Base-by-base conservation (phyloP, 53 echinoderm and acorn worm species). In the Astropecten irregularis region DNA sequence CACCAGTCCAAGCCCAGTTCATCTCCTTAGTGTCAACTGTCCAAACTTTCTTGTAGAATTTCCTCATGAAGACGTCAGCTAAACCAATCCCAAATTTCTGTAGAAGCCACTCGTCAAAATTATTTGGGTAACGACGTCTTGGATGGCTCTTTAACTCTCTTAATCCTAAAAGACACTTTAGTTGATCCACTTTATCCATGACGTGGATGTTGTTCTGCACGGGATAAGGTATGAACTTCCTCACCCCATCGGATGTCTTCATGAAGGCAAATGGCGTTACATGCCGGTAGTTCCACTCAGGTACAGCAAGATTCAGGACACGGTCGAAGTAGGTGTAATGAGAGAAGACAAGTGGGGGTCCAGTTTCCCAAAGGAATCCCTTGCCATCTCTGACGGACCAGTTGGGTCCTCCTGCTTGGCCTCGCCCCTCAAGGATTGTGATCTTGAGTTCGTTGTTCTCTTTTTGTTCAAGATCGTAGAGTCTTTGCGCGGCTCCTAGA, bases 31-130 rank as follows among this genome's bases (percentile, higher is more conserved):
- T 51, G 13, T 83, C 68, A n/a, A 83, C 27, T 4, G 83, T 83
- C 67, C 67, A 83, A 13, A 83, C n/a, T n/a, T n/a, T n/a, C n/a
- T n/a, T n/a, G n/a, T n/a, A n/a, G n/a, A n/a, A n/a, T n/a, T n/a
- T n/a, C n/a, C n/a, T n/a, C n/a, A n/a, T n/a, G n/a, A n/a, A n/a
- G n/a, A n/a, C n/a, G n/a, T n/a, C n/a, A n/a, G n/a, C n/a, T n/a
- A n/a, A n/a, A n/a, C n/a, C n/a, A n/a, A n/a, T n/a, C n/a, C n/a
- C n/a, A n/a, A n/a, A n/a, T n/a, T n/a, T n/a, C n/a, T n/a, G n/a
- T n/a, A n/a, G n/a, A n/a, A n/a, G n/a, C n/a, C n/a, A n/a, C 36
- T 67, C 67, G 67, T 83, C 83, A 37, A 83, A 83, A 25, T 83
- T 83, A 23, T 18, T 10, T 9, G 83, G 68, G 2, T 48, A 67